phyloP scores from a whole-genome alignment of 2,888 invertebrate species.

The Athetis lepigone region DNA sequence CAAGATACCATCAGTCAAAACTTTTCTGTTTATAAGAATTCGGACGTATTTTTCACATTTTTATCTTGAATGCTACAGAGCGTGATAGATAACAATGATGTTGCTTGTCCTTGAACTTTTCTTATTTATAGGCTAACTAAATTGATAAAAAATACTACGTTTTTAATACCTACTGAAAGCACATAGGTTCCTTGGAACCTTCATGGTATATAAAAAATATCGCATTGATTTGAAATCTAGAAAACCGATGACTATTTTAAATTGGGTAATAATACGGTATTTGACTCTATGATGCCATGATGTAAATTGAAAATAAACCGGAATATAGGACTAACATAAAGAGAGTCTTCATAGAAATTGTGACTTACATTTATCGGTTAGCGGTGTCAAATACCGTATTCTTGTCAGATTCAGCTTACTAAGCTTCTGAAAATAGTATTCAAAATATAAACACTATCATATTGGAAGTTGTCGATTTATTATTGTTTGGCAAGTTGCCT shows the following conservation, averaged over 20 bases:
- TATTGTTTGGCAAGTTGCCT: background rate
- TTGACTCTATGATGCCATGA: too few relatives aligned
- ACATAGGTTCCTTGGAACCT: background rate
- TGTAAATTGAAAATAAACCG: too few relatives aligned
- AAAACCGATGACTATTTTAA: too few relatives aligned
- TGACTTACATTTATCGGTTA: too few relatives aligned
- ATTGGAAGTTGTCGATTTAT: background rate
- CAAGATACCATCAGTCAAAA: background rate
- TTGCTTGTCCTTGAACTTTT: constrained; percentile 26
- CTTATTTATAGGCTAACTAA: background rate
- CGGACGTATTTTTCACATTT: background rate
- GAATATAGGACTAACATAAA: too few relatives aligned
- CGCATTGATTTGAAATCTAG: too few relatives aligned
- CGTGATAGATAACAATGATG: constrained; percentile 15
- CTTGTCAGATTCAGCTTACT: too few relatives aligned
- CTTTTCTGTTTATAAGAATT: constrained; percentile 1
- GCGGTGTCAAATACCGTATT: too few relatives aligned
- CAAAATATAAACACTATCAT: background rate
- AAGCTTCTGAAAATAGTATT: too few relatives aligned
- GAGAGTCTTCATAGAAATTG: too few relatives aligned
- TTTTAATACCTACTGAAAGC: background rate
- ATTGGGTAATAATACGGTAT: background rate
- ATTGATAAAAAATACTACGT: background rate
- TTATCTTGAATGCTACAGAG: constrained; percentile 11
- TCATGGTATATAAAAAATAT: background rate